These are phyloP conservation scores for Hiodon alosoides DNA, from an alignment of 2,113 vertebrate genomes.

Conservation along the genomic window DNA sequence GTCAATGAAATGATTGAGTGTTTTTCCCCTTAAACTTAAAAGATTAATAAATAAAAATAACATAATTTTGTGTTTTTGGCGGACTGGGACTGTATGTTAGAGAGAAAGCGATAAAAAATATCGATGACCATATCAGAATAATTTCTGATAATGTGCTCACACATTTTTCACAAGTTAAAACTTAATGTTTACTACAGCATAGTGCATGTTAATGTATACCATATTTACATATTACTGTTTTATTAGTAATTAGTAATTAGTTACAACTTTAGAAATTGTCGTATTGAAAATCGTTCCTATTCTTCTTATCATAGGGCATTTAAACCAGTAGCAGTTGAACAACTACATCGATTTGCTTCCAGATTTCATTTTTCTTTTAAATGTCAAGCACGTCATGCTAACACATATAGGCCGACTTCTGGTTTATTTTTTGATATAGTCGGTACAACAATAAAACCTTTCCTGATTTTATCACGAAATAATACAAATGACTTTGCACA, in stretches of 20 bases:
- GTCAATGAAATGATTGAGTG: slow-evolving; percentile 51
- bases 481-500: slow-evolving; percentile 10
- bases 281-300: background rate
- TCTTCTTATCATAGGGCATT: background rate
- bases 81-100: too few relatives aligned
- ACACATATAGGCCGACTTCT: background rate
- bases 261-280: background rate
- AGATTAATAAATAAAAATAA: slow-evolving; percentile 25
- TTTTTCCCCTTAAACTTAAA: slow-evolving; percentile 35
- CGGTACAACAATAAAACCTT: background rate
- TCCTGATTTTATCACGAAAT: background rate
- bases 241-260: background rate
- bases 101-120: too few relatives aligned
- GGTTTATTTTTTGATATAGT: slow-evolving; percentile 1
- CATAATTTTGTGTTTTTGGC: too few relatives aligned
- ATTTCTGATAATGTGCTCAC: too few relatives aligned
- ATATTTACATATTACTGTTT: background rate
- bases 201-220: background rate
- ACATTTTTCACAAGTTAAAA: too few relatives aligned
- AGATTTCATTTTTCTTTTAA: background rate
- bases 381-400: background rate
- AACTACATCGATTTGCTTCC: background rate
- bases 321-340: background rate
- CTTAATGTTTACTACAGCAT: background rate
- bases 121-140: too few relatives aligned